Evolutionary conservation across 2,888 invertebrate genomes (phyloP), one percentile per base, ranked within the genome.

Genomic region (Microctonus brassicae): DNA sequence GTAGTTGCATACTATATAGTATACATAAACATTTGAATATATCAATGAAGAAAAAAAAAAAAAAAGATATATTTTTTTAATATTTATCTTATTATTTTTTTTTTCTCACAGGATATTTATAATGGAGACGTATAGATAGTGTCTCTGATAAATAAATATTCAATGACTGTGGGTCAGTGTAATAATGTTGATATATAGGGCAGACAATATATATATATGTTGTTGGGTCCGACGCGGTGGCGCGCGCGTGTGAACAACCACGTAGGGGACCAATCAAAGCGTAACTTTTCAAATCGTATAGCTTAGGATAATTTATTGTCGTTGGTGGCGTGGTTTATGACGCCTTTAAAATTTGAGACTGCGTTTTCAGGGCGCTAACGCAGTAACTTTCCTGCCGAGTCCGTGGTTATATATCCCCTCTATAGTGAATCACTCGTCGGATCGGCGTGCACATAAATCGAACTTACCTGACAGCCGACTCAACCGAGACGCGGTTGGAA

Each of bases 231-330:
- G 60, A 13, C 61, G 36, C 26, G 47, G 17, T 17, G 17, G 17
- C 47, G 17, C 47, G 47, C 47, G 17, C 47, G n/a, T 47, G 17
- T 47, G 47, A 22, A 22, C n/a, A n/a, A n/a, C n/a, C n/a, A n/a
- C n/a, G n/a, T n/a, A n/a, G n/a, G n/a, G n/a, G 39, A 42, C 58
- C 65, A 73, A 77, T 72, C 70, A 62, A 60, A 61, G 69, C 62
- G 55, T 22, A 69, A 67, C 71, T 76, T 76, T 76, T 78, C 72
- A 64, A 77, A 73, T 60, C 71, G 69, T 73, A 69, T 65, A 26
- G 55, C 77, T 76, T 75, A 72, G 74, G 73, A 74, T 80, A 76
- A 79, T 79, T 78, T 80, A 80, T 79, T 76, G 75, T 76, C 73
- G 74, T 75, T 75, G 71, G 65, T 72, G 71, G 73, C 74, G 75